phyloP scores from a whole-genome alignment of 1,140 invertebrate genomes.

The Drosophila novamexicana region DNA sequence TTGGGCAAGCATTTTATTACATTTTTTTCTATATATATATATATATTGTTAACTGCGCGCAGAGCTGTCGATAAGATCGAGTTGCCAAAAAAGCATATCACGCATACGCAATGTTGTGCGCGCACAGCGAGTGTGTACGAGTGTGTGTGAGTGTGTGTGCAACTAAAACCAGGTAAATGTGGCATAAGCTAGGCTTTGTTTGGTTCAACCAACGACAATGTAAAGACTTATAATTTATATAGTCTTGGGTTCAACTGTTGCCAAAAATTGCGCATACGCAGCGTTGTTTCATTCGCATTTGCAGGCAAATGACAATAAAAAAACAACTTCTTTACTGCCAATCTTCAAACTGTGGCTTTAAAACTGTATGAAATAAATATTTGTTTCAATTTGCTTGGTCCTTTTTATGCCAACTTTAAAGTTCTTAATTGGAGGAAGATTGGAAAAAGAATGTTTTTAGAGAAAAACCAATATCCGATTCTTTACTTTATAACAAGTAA shows the following conservation, averaged over 20 bases:
- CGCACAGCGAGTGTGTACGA: constrained; percentile 9
- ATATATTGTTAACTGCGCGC: constrained; percentile 44
- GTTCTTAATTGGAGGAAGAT: too few species aligned
- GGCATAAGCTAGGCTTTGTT: constrained; percentile 3
- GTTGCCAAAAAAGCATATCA: constrained; percentile 58
- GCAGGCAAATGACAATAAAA: too few species aligned
- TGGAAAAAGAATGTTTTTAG: too few species aligned
- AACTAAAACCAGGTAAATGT: background rate
- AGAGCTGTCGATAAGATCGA: constrained; percentile 59
- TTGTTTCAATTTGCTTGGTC: too few species aligned
- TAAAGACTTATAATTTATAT: too few species aligned
- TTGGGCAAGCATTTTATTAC: constrained; percentile 42
- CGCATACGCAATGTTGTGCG: constrained; percentile 69
- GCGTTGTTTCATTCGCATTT: background rate
- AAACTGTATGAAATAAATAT: too few species aligned
- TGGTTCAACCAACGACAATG: too few species aligned
- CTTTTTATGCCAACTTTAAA: too few species aligned
- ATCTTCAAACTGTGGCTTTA: too few species aligned
- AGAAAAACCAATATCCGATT: too few species aligned
- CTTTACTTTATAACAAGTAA: too few species aligned
- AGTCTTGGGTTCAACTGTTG: background rate
- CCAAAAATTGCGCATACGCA: constrained; percentile 21
- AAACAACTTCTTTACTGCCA: too few species aligned
- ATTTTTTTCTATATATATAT: constrained; percentile 2
- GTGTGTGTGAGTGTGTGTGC: constrained; percentile 2